Conservation (phyloP, 1,140 invertebrate species). For the Chelonus insularis region DNA sequence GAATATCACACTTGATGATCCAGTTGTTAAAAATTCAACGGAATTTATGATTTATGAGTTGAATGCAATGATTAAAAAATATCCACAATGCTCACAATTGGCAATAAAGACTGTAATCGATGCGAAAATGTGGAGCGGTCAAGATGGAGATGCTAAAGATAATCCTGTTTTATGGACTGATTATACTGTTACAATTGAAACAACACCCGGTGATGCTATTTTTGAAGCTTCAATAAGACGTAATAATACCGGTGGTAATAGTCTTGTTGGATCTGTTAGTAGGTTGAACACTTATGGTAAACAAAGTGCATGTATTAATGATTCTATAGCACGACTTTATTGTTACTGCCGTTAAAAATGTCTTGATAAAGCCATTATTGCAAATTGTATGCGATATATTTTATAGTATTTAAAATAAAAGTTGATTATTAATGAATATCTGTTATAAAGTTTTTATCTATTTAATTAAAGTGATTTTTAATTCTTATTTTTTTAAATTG, state of each 20-base stretch:
- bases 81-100: conserved; percentile 65
- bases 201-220: conserved; percentile 70
- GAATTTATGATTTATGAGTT: conserved; percentile 65
- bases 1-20: conserved; percentile 60
- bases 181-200: conserved; percentile 69
- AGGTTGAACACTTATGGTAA: conserved; percentile 80
- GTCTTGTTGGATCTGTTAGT: conserved; percentile 68
- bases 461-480: too few species aligned
- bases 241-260: conserved; percentile 51
- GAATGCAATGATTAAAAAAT: conserved; percentile 65
- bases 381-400: conserved; percentile 34
- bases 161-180: conserved; percentile 58
- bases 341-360: conserved; percentile 66
- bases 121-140: conserved; percentile 59
- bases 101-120: conserved; percentile 62
- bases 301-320: conserved; percentile 76
- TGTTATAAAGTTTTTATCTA: too few species aligned
- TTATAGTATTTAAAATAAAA: conserved; percentile 38
- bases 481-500: too few species aligned
- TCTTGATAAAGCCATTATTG: not conserved
- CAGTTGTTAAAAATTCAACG: conserved; percentile 58
- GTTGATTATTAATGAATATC: conserved; percentile 29
- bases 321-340: conserved; percentile 76
- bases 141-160: conserved; percentile 49
- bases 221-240: conserved; percentile 73